Evolutionary conservation across 2,113 vertebrate species (phyloP).

Genomic region (Neolamprologus sp.): DNA sequence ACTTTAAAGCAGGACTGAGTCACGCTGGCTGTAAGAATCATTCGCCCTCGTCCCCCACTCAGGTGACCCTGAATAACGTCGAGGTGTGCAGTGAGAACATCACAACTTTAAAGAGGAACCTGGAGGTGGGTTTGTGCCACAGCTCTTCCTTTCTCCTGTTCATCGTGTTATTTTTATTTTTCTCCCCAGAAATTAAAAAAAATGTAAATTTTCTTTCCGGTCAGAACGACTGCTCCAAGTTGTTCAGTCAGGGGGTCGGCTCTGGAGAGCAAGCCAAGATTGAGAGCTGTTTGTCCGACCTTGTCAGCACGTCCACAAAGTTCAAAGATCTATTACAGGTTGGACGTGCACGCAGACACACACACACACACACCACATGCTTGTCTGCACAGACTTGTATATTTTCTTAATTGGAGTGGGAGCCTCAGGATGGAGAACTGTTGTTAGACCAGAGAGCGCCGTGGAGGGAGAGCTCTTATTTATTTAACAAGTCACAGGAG

Average conservation of each 20-base stretch:
- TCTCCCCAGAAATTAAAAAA: not conserved
- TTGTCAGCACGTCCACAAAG: constrained; percentile 87
- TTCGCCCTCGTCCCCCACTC: not conserved
- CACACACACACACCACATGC: not conserved
- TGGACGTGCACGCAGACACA: not conserved
- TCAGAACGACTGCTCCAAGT: constrained; percentile 90
- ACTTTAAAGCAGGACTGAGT: not conserved
- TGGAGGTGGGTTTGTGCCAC: constrained; percentile 76
- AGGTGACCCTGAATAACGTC: constrained; percentile 95
- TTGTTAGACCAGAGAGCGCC: not conserved
- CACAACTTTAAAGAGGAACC: constrained; percentile 91
- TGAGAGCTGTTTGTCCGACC: constrained; percentile 92
- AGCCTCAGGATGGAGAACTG: not conserved
- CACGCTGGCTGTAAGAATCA: not conserved
- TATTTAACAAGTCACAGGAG: not conserved
- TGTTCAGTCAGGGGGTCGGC: constrained; percentile 83
- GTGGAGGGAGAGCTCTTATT: not conserved
- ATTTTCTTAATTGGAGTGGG: not conserved
- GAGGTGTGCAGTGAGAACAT: constrained; percentile 97
- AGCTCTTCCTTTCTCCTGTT: not conserved
- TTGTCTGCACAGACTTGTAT: not conserved
- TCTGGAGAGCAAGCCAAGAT: constrained; percentile 90
- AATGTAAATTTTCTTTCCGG: not conserved
- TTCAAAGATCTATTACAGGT: constrained; percentile 97
- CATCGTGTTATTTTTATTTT: not conserved